Evolutionary conservation across 2,113 vertebrate genomes (phyloP).

Genomic region (Centrocercus urophasianus): DNA sequence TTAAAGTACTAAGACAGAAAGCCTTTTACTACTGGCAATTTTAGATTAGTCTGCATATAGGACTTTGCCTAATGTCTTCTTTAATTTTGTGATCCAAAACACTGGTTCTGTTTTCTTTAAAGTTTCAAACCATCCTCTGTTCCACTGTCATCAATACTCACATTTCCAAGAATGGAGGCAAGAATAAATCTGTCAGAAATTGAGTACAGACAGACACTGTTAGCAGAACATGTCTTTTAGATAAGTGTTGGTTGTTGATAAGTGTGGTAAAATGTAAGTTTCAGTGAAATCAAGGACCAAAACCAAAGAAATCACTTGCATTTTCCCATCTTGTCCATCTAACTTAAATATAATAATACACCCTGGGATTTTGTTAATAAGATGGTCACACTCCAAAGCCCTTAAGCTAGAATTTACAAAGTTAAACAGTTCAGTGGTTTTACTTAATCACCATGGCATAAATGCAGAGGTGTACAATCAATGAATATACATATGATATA

Average conservation of each 20-base stretch:
- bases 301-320: neutral
- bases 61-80: neutral
- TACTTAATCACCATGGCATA: neutral
- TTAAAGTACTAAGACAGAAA: neutral
- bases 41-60: neutral
- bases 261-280: neutral
- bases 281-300: neutral
- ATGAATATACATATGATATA: too few relatives aligned
- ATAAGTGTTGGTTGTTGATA: neutral
- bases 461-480: neutral
- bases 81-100: neutral
- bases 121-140: neutral
- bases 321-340: neutral
- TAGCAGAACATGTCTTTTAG: neutral
- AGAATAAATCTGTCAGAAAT: neutral
- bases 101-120: neutral
- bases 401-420: slow-evolving; percentile 8
- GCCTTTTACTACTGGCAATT: neutral
- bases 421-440: slow-evolving; percentile 25
- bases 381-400: neutral
- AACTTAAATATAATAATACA: neutral
- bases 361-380: neutral
- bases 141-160: neutral
- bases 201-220: neutral
- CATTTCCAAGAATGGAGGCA: neutral